Evolutionary conservation across 2,797 vertebrate species (phyloP).

Genomic region (Propithecus perrieri): DNA sequence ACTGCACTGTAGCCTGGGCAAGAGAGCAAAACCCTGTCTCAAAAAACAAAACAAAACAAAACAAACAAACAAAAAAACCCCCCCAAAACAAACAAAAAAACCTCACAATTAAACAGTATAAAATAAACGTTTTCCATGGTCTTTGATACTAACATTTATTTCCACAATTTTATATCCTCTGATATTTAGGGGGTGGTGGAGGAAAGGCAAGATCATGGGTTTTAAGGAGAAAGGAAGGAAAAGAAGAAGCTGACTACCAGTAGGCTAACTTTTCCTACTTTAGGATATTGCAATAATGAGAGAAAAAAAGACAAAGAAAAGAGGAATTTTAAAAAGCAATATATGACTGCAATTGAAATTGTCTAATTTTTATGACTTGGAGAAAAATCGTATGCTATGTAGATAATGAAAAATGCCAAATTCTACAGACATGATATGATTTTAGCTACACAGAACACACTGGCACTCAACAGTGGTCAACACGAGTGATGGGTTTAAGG

Average conservation of each 20-base stretch:
- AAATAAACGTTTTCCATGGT: neutral
- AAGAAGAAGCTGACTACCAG: neutral
- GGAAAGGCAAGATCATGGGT: neutral
- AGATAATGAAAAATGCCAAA: neutral
- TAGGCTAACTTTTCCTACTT: neutral
- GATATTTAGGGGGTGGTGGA: neutral
- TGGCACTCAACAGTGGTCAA: neutral
- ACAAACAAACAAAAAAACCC: neutral
- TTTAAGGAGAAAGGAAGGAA: neutral
- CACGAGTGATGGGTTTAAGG: neutral
- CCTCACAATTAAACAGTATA: neutral
- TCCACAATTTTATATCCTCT: neutral
- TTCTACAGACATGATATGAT: neutral
- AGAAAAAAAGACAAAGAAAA: neutral
- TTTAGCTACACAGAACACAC: neutral
- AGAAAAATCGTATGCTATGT: neutral
- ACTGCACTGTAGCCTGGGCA: neutral
- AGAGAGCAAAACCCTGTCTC: neutral
- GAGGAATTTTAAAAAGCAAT: neutral
- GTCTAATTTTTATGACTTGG: neutral
- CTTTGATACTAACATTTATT: neutral
- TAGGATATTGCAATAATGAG: neutral
- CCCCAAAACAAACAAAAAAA: neutral
- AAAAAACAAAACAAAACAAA: neutral
- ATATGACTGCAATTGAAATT: neutral